Evolutionary conservation across 2,113 vertebrate species (phyloP).

Genomic region (Rhegmatorhina hoffmannsi): DNA sequence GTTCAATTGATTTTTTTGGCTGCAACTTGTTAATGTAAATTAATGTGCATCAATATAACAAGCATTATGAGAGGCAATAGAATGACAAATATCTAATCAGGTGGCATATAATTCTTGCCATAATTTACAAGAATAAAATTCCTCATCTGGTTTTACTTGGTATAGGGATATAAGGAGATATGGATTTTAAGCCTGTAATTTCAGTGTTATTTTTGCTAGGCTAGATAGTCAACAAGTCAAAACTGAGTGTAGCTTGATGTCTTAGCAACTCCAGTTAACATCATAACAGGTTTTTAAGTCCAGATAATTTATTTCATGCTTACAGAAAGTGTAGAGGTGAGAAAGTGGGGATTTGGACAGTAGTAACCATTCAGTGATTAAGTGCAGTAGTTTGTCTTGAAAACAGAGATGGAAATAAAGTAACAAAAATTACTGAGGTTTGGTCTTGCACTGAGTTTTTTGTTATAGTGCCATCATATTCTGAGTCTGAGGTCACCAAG

Average conservation of each 20-base stretch:
- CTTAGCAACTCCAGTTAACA: not conserved
- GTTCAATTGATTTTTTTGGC: not conserved
- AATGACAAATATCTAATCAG: not conserved
- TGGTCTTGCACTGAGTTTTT: not conserved
- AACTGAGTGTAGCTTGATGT: not conserved
- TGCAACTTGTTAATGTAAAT: not conserved
- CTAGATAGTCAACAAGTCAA: not conserved
- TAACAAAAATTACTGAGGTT: not conserved
- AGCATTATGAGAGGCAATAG: not conserved
- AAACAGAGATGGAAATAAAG: not conserved
- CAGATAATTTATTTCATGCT: not conserved
- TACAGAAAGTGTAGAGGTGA: not conserved
- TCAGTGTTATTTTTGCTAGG: not conserved
- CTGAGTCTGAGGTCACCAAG: not conserved
- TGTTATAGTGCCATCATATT: not conserved
- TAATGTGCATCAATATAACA: not conserved
- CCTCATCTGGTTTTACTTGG: not conserved
- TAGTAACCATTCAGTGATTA: not conserved
- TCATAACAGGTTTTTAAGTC: not conserved
- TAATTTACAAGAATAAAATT: not conserved
- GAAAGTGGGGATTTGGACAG: not conserved
- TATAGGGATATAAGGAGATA: not conserved
- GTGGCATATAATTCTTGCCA: not conserved
- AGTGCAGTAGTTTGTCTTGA: not conserved
- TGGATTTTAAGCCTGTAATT: not conserved